These are phyloP conservation scores for Crenuchus spilurus DNA, from an alignment of 2,797 vertebrate genomes.

Conservation along the genomic window DNA sequence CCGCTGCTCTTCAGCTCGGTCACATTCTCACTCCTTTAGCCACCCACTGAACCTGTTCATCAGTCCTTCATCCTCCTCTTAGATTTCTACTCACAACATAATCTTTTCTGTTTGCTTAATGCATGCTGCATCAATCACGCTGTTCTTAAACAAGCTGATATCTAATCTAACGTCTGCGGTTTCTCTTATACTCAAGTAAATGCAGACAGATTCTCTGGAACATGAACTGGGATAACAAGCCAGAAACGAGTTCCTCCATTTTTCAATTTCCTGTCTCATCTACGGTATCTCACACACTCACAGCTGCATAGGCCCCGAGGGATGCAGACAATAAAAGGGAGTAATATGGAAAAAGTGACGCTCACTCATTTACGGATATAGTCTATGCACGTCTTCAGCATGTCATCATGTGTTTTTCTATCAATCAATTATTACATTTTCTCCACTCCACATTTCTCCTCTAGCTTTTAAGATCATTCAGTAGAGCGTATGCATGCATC, in stretches of 20 bases:
- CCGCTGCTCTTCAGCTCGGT: no score
- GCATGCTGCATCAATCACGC: background rate
- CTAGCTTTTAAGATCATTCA: background rate
- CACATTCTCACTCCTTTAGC: background rate
- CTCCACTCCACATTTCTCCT: background rate
- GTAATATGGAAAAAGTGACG: conserved; percentile 32
- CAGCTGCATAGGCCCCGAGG: conserved; percentile 29
- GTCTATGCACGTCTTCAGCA: background rate
- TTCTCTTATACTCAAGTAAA: background rate
- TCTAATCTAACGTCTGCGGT: background rate
- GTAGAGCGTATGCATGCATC: background rate
- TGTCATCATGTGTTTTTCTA: background rate
- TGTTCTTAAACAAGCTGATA: background rate
- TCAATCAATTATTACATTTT: background rate
- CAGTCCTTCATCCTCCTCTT: background rate
- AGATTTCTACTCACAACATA: background rate
- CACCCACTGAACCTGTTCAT: background rate
- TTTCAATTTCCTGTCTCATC: conserved; percentile 1
- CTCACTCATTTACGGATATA: background rate
- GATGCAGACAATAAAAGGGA: conserved; percentile 1
- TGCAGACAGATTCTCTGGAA: background rate
- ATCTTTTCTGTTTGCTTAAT: background rate
- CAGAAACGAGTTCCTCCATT: background rate
- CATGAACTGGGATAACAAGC: background rate
- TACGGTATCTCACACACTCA: background rate